Evolutionary conservation across 2,797 vertebrate species (phyloP).

Genomic region (Mustela erminea): DNA sequence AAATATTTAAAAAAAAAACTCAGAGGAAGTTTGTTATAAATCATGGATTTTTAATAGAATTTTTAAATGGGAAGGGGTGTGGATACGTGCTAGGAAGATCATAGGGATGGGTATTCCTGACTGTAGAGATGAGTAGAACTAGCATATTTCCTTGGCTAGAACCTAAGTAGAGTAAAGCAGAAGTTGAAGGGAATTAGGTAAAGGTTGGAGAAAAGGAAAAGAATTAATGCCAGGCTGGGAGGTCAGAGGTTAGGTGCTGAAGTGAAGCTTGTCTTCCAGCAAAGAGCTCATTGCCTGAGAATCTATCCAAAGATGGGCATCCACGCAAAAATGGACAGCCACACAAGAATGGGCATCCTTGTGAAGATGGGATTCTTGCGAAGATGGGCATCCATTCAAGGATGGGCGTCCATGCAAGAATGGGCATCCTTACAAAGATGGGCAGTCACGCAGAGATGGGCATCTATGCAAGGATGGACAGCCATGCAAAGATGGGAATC

Average conservation of each 20-base stretch:
- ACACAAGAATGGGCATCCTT: background rate
- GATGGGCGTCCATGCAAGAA: background rate
- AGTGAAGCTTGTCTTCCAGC: background rate
- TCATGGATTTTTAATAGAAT: constrained; percentile 25
- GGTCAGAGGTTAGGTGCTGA: background rate
- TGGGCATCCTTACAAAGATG: background rate
- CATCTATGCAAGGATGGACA: background rate
- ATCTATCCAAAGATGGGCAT: background rate
- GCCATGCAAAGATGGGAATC: background rate
- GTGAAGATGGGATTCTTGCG: too few relatives aligned
- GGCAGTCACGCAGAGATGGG: background rate
- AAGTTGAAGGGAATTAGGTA: background rate
- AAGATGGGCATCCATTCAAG: background rate
- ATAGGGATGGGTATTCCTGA: background rate
- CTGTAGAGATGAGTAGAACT: background rate
- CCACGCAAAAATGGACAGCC: background rate
- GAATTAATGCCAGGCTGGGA: background rate
- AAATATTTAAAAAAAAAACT: constrained; percentile 56
- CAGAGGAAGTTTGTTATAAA: background rate
- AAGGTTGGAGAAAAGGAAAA: background rate
- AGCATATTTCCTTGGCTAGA: background rate
- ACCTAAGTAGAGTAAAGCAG: background rate
- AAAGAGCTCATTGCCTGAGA: background rate
- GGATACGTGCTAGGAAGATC: background rate
- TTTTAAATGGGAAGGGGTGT: constrained; percentile 37